A percentile compares a stretch with the other conserved stretches of the same genome.
These are phyloP conservation scores for Sebastes paucispinis DNA, from an alignment of 2,797 vertebrate genomes.

Conservation along the genomic window DNA sequence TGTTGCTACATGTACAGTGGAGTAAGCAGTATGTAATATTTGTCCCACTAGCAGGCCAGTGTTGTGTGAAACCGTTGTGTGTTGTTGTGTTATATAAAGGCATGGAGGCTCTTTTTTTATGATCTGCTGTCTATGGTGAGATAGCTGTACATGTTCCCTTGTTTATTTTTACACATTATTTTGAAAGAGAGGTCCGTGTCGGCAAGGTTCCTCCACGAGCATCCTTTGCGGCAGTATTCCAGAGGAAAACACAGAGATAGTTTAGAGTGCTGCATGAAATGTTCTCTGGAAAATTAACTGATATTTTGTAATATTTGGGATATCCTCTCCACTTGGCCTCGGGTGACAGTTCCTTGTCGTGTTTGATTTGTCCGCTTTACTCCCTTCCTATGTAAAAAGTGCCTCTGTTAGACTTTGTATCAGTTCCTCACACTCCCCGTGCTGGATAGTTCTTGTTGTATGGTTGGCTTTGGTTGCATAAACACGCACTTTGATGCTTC, in stretches of 20 bases:
- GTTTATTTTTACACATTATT: slow-evolving; percentile 13
- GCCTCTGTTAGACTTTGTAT: slow-evolving; percentile 50
- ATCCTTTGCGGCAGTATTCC: slow-evolving; percentile 80
- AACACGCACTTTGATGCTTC: slow-evolving; percentile 55
- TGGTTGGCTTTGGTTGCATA: slow-evolving; percentile 83
- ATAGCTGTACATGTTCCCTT: slow-evolving; percentile 62
- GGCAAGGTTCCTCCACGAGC: slow-evolving; percentile 65
- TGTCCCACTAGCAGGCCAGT: slow-evolving; percentile 62
- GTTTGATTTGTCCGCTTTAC: slow-evolving; percentile 41
- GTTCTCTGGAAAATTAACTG: slow-evolving; percentile 58
- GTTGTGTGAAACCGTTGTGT: slow-evolving; percentile 51
- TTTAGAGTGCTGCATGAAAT: slow-evolving; percentile 64
- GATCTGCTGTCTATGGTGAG: slow-evolving; percentile 50
- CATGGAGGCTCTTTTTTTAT: slow-evolving; percentile 60
- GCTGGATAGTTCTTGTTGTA: slow-evolving; percentile 68
- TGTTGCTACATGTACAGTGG: slow-evolving; percentile 80
- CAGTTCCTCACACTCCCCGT: slow-evolving; percentile 48
- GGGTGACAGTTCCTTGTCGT: slow-evolving; percentile 42
- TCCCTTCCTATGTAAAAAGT: slow-evolving; percentile 60
- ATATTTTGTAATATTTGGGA: slow-evolving; percentile 52
- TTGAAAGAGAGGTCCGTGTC: slow-evolving; percentile 61
- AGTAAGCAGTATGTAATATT: slow-evolving; percentile 67
- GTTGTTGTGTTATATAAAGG: slow-evolving; percentile 74
- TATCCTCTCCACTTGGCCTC: slow-evolving; percentile 46
- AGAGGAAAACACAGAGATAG: slow-evolving; percentile 62